These are phyloP conservation scores for Ptychodera flava DNA, from an alignment of 35 echinoderm and acorn worm genomes.

Conservation along the genomic window DNA sequence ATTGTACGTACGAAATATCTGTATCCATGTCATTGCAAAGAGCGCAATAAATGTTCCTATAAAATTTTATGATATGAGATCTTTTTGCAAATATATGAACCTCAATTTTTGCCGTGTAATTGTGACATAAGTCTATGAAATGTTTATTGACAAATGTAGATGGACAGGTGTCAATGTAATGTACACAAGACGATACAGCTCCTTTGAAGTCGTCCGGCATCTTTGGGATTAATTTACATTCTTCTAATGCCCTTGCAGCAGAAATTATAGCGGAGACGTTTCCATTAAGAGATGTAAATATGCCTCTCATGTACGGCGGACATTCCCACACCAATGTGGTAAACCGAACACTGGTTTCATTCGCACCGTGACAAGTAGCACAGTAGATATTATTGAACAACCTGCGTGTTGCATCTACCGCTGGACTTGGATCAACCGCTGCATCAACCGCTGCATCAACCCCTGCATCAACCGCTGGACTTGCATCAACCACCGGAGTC, in stretches of 20 bases:
- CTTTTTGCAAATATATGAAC: too few species aligned
- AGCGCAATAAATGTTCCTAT: background rate
- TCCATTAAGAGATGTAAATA: background rate
- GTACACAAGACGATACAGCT: background rate
- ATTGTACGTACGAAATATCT: background rate
- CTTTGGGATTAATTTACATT: background rate
- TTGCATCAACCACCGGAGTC: too few species aligned
- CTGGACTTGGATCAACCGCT: too few species aligned
- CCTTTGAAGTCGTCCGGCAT: background rate
- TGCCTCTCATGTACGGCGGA: background rate
- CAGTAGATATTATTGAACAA: constrained; percentile 1
- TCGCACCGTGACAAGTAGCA: background rate
- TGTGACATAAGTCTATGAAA: background rate
- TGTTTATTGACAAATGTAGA: background rate
- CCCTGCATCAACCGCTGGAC: too few species aligned
- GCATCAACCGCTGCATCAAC: too few species aligned
- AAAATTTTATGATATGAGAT: too few species aligned
- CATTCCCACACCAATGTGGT: background rate
- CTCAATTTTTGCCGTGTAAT: background rate
- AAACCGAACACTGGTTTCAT: background rate
- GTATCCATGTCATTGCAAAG: background rate
- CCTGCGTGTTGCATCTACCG: too few species aligned
- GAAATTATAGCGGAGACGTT: too few species aligned
- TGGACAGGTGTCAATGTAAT: background rate
- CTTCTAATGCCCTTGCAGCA: too few species aligned